Base-by-base conservation (phyloP, 2,797 vertebrate genomes). In the Mallotus villosus region DNA sequence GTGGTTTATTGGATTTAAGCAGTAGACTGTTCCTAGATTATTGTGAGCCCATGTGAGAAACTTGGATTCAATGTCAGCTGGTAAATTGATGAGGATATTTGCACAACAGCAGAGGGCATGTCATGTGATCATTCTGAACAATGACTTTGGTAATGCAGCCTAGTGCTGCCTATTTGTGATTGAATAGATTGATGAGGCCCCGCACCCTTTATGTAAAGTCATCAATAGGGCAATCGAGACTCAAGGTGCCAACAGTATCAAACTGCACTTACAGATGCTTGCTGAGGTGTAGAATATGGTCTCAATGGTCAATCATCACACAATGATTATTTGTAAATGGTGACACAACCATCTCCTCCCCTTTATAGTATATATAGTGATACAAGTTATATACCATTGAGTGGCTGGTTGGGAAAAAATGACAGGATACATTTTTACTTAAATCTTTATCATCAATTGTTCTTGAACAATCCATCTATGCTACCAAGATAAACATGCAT, bases 401-500 rank as follows among this genome's bases (percentile, higher is more conserved):
- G n/a, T 59, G 57, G 21, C 21, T 25, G 59, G 25, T 25, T 14
- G n/a, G 29, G 41, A 77, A 32, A 72, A 63, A 70, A 63, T 81
- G 89, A 90, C 87, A 90, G 86, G 86, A 91, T 91, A 88, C 88
- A 76, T 86, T 87, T 86, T 82, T 92, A 90, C 92, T 92, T 91
- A 90, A 87, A 69, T 86, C 74, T 88, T 85, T 83, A 85, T 86
- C 80, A 87, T 84, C 66, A 80, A 91, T 89, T 91, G 91, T 90
- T 95, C 93, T 93, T 90, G 88, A 94, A 96, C 94, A 95, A 94
- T 94, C 89, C 91, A 93, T 93, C 95, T 96, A 94, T 86, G 94
- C 96, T 96, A 95, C 90, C 90, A 93, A 95, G 93, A 95, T 91
- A 94, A 93, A 95, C 94, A 97, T 95, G 96, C 95, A 96, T 92